Evolutionary conservation across 2,113 vertebrate species (phyloP).

Genomic region (Anseranas semipalmata): DNA sequence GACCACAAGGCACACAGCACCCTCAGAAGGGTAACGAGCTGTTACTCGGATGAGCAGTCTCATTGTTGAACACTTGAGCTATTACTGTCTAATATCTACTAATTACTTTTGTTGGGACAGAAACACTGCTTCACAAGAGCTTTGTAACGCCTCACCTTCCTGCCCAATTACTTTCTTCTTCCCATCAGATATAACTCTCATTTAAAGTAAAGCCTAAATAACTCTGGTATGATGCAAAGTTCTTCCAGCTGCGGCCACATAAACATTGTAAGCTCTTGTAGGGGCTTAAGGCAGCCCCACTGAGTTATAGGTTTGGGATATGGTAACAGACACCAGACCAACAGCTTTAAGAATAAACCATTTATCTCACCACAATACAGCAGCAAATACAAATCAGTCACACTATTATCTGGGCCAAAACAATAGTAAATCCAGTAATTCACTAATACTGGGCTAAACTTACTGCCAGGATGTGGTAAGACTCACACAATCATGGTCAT

Average conservation of each 20-base stretch:
- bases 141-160: background rate
- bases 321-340: background rate
- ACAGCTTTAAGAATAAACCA: background rate
- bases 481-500: background rate
- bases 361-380: background rate
- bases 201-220: background rate
- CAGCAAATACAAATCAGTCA: background rate
- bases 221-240: background rate
- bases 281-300: background rate
- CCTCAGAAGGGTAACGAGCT: background rate
- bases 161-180: background rate
- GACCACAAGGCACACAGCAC: background rate
- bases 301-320: background rate
- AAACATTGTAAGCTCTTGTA: background rate
- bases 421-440: background rate
- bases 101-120: background rate
- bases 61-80: background rate
- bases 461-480: rapidly evolving
- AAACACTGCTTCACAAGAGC: background rate
- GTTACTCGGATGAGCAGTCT: background rate
- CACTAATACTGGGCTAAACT: background rate
- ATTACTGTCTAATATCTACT: background rate
- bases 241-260: background rate
- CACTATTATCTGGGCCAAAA: background rate
- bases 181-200: background rate